Percentiles rank a stretch among this genome's conserved stretches.
These are phyloP conservation scores for Tursiops truncatus DNA, from an alignment of 2,113 vertebrate genomes.

Conservation along the genomic window DNA sequence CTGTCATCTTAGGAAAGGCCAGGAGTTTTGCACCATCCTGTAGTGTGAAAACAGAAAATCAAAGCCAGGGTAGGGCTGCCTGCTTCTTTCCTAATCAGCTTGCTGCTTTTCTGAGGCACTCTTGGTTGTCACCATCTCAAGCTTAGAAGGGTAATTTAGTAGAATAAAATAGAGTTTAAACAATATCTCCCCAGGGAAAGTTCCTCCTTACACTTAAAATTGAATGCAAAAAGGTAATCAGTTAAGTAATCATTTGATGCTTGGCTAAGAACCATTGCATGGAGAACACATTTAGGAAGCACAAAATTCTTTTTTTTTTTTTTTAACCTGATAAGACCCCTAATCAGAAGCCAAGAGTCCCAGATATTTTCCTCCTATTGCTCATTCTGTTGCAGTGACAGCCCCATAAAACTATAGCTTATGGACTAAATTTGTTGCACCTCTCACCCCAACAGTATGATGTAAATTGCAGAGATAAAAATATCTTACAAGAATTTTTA, in stretches of 20 bases:
- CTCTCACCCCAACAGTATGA: background rate
- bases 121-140: constrained; percentile 43
- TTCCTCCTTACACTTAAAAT: constrained; percentile 39
- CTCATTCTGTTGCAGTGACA: constrained; percentile 46
- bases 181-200: background rate
- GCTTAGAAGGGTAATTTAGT: constrained; percentile 44
- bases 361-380: constrained; percentile 3
- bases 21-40: constrained; percentile 70
- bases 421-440: constrained; percentile 12
- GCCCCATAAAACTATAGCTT: constrained; percentile 5
- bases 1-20: constrained; percentile 79
- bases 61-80: constrained; percentile 1
- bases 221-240: constrained; percentile 44
- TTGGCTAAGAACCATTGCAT: background rate
- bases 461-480: constrained; percentile 21
- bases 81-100: constrained; percentile 34
- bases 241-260: constrained; percentile 37
- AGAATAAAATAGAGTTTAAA: constrained; percentile 44
- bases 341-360: constrained; percentile 31
- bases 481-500: background rate
- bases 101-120: constrained; percentile 13
- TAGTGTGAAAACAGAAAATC: constrained; percentile 68
- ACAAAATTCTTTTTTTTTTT: background rate
- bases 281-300: background rate
- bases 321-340: constrained; percentile 15